Evolutionary conservation across 2,797 vertebrate species (phyloP), one percentile per base, ranked within the genome.

Genomic region (Pristis pectinata): DNA sequence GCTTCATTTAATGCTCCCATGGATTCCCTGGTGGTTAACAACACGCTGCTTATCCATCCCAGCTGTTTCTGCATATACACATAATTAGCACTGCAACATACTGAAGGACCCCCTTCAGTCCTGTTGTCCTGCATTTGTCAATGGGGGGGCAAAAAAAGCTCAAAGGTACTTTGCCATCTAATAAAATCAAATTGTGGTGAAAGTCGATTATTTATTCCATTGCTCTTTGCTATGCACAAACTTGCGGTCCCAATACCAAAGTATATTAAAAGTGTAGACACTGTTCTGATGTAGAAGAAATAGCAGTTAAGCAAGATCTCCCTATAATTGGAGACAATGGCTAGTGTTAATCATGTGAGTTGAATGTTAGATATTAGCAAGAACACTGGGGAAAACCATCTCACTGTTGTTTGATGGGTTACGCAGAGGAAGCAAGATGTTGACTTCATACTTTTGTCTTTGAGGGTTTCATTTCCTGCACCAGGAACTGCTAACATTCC

Each of bases 41-140:
- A 91, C 37, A 15, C 41, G n/a, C 44, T 49, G 64, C 93, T 72
- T 93, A 72, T 49, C 37, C 41, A 27, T 44, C 67, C 41, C 92
- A 94, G 44, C 70, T 94, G 92, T 53, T 74, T 94, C 92, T 74
- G 67, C 70, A 76, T 53, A 76, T 30, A 94, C 70, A 76, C 70
- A 30, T 9, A 74, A 74, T 94, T 94, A 76, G 67, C 92, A 49
- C 70, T n/a, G 49, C 92, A 94, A 74, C 76, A 17, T 53, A 34
- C 70, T 24, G 70, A 53, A 9, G 7, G 70, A 30, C 19, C 41
- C n/a, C 22, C 61, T 30, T 70, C 91, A 41, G 30, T 79, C 76
- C 9, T 9, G 11, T 6, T 17, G 15, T 41, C 24, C 67, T 34
- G 27, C n/a, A 30, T 53, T 24, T 70, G 61, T 93, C 37, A 41